Conservation (phyloP, 2,797 vertebrate species). For the Huso huso region DNA sequence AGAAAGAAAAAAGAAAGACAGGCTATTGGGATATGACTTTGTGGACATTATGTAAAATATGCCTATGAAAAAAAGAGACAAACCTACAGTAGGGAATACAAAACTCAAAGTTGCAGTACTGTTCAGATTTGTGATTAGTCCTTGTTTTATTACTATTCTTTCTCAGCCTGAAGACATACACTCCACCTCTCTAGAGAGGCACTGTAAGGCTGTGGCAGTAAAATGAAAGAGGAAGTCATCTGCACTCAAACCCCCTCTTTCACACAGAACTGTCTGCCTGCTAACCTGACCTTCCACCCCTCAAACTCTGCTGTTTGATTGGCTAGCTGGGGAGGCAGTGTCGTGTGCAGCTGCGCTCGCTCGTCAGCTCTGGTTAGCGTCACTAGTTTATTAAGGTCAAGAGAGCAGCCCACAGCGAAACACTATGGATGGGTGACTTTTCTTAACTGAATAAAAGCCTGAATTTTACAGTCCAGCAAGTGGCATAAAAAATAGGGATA, state of each 20-base stretch:
- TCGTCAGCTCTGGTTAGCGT: constrained; percentile 49
- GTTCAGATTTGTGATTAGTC: too few relatives aligned
- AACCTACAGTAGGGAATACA: too few relatives aligned
- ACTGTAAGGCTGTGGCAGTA: too few relatives aligned
- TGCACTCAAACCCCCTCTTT: constrained; percentile 12
- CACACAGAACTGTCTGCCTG: constrained; percentile 24
- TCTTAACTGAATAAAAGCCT: constrained; percentile 10
- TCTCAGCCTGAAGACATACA: too few relatives aligned
- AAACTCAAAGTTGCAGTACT: too few relatives aligned
- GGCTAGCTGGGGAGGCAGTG: constrained; percentile 28
- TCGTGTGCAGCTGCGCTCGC: constrained; percentile 33
- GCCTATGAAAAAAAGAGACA: too few relatives aligned
- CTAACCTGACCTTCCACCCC: constrained; percentile 34
- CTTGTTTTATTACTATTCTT: too few relatives aligned
- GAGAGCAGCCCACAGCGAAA: constrained; percentile 41
- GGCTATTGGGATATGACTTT: too few relatives aligned
- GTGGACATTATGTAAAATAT: too few relatives aligned
- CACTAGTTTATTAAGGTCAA: constrained; percentile 35
- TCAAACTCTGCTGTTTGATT: constrained; percentile 25
- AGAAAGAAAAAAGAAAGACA: too few relatives aligned
- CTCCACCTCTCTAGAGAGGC: too few relatives aligned
- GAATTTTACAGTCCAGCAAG: not conserved
- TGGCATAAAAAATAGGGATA: not conserved
- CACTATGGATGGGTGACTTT: constrained; percentile 42
- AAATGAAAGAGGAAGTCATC: too few relatives aligned